Percentiles rank a stretch among this genome's conserved stretches.
Conservation (phyloP, 2,888 invertebrate genomes). For the Tuta absoluta region DNA sequence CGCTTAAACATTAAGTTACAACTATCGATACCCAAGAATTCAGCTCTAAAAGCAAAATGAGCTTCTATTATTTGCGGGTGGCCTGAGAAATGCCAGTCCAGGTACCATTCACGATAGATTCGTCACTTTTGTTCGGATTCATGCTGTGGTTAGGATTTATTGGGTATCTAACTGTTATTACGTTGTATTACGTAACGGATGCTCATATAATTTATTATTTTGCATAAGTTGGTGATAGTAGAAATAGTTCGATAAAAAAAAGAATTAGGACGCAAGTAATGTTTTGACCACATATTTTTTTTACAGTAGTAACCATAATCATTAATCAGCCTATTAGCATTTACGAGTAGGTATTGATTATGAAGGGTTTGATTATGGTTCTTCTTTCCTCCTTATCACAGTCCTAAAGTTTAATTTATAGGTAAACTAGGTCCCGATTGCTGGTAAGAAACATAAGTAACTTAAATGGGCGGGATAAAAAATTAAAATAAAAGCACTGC, state of each 20-base stretch:
- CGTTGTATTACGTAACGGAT: background rate
- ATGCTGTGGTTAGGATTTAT: conserved; percentile 11
- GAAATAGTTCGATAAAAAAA: too few relatives aligned
- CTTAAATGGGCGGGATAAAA: too few relatives aligned
- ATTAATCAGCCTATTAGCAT: too few relatives aligned
- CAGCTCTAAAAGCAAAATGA: conserved; percentile 37
- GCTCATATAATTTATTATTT: too few relatives aligned
- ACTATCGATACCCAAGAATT: background rate
- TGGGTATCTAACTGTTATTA: conserved; percentile 32
- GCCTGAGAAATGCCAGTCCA: conserved; percentile 41
- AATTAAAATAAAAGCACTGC: too few relatives aligned
- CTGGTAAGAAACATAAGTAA: background rate
- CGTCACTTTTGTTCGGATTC: conserved; percentile 20
- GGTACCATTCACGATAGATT: conserved; percentile 21
- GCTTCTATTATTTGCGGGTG: conserved; percentile 68
- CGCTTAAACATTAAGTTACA: background rate
- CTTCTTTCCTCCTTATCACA: too few relatives aligned
- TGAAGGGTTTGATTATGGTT: too few relatives aligned
- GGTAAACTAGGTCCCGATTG: background rate
- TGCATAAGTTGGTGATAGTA: too few relatives aligned
- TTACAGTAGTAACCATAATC: too few relatives aligned
- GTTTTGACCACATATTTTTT: too few relatives aligned
- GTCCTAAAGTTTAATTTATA: background rate
- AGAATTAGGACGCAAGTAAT: too few relatives aligned
- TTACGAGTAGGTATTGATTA: too few relatives aligned